These are phyloP conservation scores for Mechanitis messenoides DNA, from an alignment of 2,888 invertebrate species.

Conservation along the genomic window DNA sequence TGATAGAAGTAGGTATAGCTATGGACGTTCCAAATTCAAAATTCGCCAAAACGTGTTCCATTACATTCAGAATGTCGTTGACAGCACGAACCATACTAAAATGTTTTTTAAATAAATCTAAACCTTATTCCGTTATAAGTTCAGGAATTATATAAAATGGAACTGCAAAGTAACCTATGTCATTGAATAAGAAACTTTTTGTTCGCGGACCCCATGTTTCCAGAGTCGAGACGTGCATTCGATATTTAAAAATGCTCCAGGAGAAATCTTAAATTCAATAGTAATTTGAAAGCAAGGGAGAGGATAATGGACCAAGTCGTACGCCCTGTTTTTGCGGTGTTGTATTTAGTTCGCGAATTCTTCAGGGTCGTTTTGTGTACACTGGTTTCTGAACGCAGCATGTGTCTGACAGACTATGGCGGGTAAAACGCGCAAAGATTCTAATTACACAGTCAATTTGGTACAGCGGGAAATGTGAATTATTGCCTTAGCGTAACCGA, in stretches of 20 bases:
- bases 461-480: slow-evolving; percentile 67
- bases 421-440: slow-evolving; percentile 57
- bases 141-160: slow-evolving; percentile 41
- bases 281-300: slow-evolving; percentile 70
- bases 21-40: slow-evolving; percentile 43
- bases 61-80: slow-evolving; percentile 55
- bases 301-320: slow-evolving; percentile 56
- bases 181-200: slow-evolving; percentile 42
- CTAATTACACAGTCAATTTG: slow-evolving; percentile 76
- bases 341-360: slow-evolving; percentile 72
- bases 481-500: slow-evolving; percentile 64
- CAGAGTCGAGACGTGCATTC: slow-evolving; percentile 58
- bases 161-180: slow-evolving; percentile 34
- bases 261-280: slow-evolving; percentile 73
- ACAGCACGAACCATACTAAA: slow-evolving; percentile 42
- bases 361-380: slow-evolving; percentile 63
- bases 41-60: slow-evolving; percentile 61
- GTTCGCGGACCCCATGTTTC: slow-evolving; percentile 46
- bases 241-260: slow-evolving; percentile 67
- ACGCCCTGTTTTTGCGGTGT: slow-evolving; percentile 73
- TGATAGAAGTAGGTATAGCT: slow-evolving; percentile 26
- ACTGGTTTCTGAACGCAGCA: slow-evolving; percentile 69
- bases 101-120: slow-evolving; percentile 41
- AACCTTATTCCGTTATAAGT: slow-evolving; percentile 54
- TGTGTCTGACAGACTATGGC: slow-evolving; percentile 57